Conservation (phyloP, 2,797 vertebrate genomes). For the Melanitta fusca region DNA sequence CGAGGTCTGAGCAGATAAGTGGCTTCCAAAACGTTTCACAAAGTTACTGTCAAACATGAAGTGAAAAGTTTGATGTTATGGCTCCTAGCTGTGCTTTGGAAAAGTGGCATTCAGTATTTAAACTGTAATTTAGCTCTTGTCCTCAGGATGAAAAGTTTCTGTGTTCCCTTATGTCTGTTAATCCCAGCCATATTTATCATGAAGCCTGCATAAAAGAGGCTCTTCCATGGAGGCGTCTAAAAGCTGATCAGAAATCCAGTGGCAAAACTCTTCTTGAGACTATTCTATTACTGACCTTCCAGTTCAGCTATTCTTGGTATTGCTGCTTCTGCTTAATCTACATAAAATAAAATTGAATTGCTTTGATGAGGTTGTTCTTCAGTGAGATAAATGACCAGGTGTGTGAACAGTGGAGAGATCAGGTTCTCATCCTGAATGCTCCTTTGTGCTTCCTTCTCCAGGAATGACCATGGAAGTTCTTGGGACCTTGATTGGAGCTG, state of each 20-base stretch:
- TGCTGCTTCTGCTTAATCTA: not conserved
- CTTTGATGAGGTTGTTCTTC: not conserved
- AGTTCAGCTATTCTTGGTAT: not conserved
- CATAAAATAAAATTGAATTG: not conserved
- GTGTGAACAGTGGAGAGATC: not conserved
- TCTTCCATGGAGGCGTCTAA: not conserved
- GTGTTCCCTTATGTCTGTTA: not conserved
- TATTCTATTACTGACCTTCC: not conserved
- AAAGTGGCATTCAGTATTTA: not conserved
- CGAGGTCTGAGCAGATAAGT: not conserved
- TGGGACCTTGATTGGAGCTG: conserved; percentile 92
- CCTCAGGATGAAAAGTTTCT: not conserved
- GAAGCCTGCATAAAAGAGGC: not conserved
- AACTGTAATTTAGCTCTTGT: not conserved
- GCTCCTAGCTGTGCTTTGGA: not conserved
- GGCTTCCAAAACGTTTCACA: not conserved
- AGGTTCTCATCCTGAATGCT: not conserved
- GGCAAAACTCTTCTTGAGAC: not conserved
- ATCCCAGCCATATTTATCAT: not conserved
- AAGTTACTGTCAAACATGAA: not conserved
- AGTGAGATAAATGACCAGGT: not conserved
- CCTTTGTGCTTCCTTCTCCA: conserved; percentile 62
- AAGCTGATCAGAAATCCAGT: not conserved
- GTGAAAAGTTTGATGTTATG: not conserved
- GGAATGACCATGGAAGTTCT: conserved; percentile 96